Evolutionary conservation across 2,113 vertebrate genomes (phyloP).

Genomic region (Sprattus sprattus): DNA sequence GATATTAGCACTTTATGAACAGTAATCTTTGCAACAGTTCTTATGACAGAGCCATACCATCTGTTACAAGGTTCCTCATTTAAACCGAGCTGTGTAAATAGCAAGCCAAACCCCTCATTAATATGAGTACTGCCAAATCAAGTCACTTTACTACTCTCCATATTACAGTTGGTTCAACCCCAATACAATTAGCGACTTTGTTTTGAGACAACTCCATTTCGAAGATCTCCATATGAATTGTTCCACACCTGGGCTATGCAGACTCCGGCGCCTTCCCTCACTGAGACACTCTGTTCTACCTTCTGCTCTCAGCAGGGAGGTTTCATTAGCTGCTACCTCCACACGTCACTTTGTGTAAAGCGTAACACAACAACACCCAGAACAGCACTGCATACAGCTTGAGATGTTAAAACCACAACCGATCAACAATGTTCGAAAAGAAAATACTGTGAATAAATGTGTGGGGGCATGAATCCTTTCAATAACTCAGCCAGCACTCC

Average conservation of each 20-base stretch:
- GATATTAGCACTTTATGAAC: not conserved
- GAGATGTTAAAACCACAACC: not conserved
- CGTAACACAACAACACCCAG: not conserved
- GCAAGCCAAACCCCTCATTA: not conserved
- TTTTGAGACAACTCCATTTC: not conserved
- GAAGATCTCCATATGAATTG: not conserved
- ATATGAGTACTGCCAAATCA: not conserved
- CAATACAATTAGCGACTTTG: not conserved
- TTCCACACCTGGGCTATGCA: not conserved
- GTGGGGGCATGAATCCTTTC: not conserved
- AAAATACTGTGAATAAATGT: not conserved
- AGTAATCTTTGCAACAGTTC: not conserved
- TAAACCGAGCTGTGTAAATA: slow-evolving; percentile 1
- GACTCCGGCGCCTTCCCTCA: not conserved
- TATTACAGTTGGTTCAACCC: not conserved
- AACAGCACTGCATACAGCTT: not conserved
- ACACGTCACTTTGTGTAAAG: not conserved
- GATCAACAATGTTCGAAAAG: not conserved
- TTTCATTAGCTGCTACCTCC: not conserved
- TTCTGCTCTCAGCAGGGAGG: not conserved
- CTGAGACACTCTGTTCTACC: slow-evolving; percentile 3
- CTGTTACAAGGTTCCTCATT: not conserved
- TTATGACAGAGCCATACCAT: not conserved
- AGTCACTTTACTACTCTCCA: not conserved
- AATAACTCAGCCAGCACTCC: not conserved